Evolutionary conservation across 2,113 vertebrate species (phyloP).

Genomic region (Felis chaus): DNA sequence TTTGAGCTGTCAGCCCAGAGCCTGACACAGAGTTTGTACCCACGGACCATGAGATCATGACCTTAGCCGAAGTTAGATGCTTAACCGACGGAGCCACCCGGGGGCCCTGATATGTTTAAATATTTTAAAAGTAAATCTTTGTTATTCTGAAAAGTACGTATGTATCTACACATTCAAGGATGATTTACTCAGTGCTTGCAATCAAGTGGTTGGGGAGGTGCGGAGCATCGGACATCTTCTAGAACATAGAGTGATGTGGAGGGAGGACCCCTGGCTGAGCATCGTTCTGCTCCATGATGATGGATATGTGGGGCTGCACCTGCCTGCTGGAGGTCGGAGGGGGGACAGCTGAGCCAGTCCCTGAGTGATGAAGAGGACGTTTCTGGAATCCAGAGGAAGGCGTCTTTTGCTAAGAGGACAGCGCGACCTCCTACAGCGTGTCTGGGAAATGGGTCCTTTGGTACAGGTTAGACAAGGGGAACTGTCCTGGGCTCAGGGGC

Average conservation of each 20-base stretch:
- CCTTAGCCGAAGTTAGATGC: too few species aligned
- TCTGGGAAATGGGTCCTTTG: not conserved
- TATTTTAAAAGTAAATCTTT: too few species aligned
- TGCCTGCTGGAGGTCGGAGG: not conserved
- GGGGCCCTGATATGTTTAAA: not conserved
- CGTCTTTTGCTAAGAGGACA: fast-evolving
- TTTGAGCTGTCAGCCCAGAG: too few species aligned
- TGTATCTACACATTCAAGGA: not conserved
- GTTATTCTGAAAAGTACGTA: not conserved
- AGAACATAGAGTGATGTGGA: fast-evolving
- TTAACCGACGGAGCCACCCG: too few species aligned
- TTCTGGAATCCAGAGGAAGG: not conserved
- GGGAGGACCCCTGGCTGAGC: not conserved
- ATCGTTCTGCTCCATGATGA: fast-evolving
- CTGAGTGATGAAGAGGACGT: fast-evolving
- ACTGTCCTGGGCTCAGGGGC: not conserved
- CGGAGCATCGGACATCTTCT: fast-evolving
- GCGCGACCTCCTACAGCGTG: not conserved
- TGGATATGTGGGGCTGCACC: too few species aligned
- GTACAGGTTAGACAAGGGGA: not conserved
- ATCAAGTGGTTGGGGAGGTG: too few species aligned
- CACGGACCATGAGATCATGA: too few species aligned
- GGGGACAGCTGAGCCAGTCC: not conserved
- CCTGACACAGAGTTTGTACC: too few species aligned
- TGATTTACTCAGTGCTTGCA: not conserved